A percentile compares a stretch with the other conserved stretches of the same genome.
Evolutionary conservation across 2,113 vertebrate species (phyloP).

Genomic region (Scartelaos histophorus): DNA sequence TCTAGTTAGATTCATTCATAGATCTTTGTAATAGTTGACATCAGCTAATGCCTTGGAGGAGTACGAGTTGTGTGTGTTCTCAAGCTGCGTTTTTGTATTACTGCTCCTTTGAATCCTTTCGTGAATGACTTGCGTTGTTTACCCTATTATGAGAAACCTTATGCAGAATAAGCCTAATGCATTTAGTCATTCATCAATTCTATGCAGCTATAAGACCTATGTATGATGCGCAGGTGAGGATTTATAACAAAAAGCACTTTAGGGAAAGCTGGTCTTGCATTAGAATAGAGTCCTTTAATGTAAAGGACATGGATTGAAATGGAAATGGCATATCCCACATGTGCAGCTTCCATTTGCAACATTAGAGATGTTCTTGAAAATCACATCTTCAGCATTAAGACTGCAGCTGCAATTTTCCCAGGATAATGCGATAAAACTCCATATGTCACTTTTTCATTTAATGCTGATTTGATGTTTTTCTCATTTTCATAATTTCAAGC

Average conservation of each 20-base stretch:
- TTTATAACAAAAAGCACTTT: conserved; percentile 1
- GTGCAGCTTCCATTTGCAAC: neutral
- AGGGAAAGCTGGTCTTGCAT: neutral
- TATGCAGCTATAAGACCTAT: neutral
- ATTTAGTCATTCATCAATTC: neutral
- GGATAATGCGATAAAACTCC: neutral
- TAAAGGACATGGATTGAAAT: neutral
- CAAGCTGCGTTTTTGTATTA: neutral
- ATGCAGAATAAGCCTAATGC: neutral
- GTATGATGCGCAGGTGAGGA: neutral
- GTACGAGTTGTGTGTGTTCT: neutral
- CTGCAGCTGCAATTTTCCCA: neutral
- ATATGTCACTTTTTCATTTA: neutral
- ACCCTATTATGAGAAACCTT: neutral
- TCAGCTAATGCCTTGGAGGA: neutral
- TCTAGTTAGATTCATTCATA: too few species aligned
- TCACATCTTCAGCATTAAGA: neutral
- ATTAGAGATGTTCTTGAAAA: conserved; percentile 3
- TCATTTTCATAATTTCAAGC: too few species aligned
- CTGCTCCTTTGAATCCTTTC: neutral
- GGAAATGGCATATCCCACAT: neutral
- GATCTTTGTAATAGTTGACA: too few species aligned
- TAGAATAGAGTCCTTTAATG: neutral
- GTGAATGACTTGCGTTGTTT: neutral
- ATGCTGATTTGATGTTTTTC: too few species aligned